Percentiles rank a stretch among this genome's conserved stretches.
Conservation (phyloP, 2,797 vertebrate genomes). For the Syncerus caffer region DNA sequence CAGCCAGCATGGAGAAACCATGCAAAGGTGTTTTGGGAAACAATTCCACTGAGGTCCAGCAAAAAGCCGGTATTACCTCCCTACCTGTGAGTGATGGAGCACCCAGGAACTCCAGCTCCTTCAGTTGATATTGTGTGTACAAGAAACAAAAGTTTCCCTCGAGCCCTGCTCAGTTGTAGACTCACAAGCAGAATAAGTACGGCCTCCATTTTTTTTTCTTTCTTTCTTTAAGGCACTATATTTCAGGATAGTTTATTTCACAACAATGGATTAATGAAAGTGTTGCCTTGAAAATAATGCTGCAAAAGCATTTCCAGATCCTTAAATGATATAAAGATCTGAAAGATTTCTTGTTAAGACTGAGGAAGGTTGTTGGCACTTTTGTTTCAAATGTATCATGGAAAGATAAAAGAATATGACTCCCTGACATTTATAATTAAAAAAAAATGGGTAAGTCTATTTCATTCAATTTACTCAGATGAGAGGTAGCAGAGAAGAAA, state of each 20-base stretch:
- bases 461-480: not conserved
- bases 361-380: not conserved
- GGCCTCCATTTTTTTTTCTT: not conserved
- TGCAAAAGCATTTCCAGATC: not conserved
- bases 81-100: not conserved
- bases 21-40: not conserved
- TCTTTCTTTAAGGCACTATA: not conserved
- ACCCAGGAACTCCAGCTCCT: no score
- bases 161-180: not conserved
- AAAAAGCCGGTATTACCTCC: not conserved
- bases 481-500: not conserved
- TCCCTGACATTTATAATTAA: not conserved
- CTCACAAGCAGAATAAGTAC: not conserved
- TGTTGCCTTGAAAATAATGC: slow-evolving; percentile 1
- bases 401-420: not conserved
- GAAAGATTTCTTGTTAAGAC: not conserved
- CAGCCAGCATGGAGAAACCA: not conserved
- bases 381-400: not conserved
- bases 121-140: not conserved
- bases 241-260: not conserved
- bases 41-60: no score
- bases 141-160: not conserved
- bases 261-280: not conserved
- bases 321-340: not conserved
- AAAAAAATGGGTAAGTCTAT: not conserved